Conservation (phyloP, 2,797 vertebrate genomes). For the Spizella passerina region DNA sequence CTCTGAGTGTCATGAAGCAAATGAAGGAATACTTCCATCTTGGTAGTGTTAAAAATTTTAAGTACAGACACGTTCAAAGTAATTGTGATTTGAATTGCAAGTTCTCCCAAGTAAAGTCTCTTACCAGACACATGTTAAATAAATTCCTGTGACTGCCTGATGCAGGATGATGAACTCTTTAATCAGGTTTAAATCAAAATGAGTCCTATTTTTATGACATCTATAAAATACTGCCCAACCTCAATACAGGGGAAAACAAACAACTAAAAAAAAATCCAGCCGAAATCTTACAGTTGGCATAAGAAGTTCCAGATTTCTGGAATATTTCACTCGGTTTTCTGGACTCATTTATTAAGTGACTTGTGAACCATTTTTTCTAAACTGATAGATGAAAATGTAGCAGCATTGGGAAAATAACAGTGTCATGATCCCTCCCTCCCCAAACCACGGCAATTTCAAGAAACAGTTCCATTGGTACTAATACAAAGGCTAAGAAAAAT, state of each 20-base stretch:
- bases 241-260: neutral
- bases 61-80: neutral
- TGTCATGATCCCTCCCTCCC: neutral
- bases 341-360: neutral
- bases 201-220: neutral
- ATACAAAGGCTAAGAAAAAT: neutral
- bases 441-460: neutral
- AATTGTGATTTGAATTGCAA: neutral
- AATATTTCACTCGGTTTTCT: neutral
- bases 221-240: neutral
- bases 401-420: neutral
- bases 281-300: neutral
- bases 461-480: neutral
- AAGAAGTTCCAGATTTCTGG: neutral
- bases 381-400: neutral
- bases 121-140: neutral
- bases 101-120: neutral
- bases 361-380: neutral
- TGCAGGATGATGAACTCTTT: neutral
- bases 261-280: neutral
- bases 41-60: rapidly evolving
- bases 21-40: neutral
- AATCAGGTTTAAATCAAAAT: neutral
- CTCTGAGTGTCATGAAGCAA: neutral
- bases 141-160: neutral